These are phyloP conservation scores for Drosophila hydei DNA, from an alignment of 1,140 invertebrate species.

Conservation along the genomic window DNA sequence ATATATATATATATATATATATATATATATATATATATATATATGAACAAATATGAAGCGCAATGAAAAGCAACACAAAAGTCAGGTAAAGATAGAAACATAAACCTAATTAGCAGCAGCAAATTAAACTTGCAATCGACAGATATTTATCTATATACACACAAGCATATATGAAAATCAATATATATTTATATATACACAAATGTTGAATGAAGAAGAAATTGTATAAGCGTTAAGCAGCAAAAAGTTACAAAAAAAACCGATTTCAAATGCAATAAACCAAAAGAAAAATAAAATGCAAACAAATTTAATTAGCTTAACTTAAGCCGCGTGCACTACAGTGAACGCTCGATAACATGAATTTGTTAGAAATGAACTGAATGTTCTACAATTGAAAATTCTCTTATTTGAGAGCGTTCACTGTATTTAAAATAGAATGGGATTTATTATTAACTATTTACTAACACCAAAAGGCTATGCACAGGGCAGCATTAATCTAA, in stretches of 20 bases:
- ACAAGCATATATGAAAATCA: slow-evolving; percentile 45
- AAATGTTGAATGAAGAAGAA: slow-evolving; percentile 34
- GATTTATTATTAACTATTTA: slow-evolving; percentile 21
- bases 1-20: slow-evolving; percentile 12
- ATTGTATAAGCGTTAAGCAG: slow-evolving; percentile 33
- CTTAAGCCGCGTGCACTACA: slow-evolving; percentile 13
- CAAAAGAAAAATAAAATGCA: slow-evolving; percentile 57
- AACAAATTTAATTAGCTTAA: slow-evolving; percentile 62
- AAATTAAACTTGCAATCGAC: slow-evolving; percentile 55
- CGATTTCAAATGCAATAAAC: slow-evolving; percentile 69
- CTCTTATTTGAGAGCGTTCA: slow-evolving; percentile 2
- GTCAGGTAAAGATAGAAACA: slow-evolving; percentile 70
- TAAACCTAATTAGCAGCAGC: slow-evolving; percentile 39
- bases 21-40: slow-evolving; percentile 19
- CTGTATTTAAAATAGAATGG: slow-evolving; percentile 16
- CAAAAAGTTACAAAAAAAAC: slow-evolving; percentile 35
- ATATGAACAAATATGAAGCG: slow-evolving; percentile 33
- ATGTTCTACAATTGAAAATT: background rate
- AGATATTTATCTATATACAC: slow-evolving; percentile 53
- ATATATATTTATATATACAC: slow-evolving; percentile 67
- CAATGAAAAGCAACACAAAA: slow-evolving; percentile 68
- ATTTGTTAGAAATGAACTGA: background rate
- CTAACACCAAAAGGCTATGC: slow-evolving; percentile 37
- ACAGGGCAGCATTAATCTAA: slow-evolving; percentile 6
- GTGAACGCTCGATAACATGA: background rate